Evolutionary conservation across 2,113 vertebrate genomes (phyloP).

Genomic region (Eolophus roseicapilla): DNA sequence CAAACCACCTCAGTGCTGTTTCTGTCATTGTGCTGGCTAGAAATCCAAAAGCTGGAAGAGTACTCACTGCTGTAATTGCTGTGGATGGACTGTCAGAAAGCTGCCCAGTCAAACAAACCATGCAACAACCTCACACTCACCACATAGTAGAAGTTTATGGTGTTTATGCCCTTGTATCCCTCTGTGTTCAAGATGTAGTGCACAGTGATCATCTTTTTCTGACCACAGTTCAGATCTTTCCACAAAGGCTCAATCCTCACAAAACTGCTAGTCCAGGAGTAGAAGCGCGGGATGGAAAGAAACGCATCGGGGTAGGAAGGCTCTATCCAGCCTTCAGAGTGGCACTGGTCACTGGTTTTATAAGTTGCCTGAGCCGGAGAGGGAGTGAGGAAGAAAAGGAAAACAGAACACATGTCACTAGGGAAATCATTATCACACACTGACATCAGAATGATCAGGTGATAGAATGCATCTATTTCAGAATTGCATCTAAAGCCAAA

Average conservation of each 20-base stretch:
- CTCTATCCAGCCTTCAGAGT: conserved; percentile 58
- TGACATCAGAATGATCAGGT: background rate
- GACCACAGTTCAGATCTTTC: conserved; percentile 50
- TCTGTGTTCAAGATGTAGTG: conserved; percentile 53
- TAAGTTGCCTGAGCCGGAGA: conserved; percentile 46
- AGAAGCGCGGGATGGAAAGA: conserved; percentile 38
- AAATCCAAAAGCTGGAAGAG: background rate
- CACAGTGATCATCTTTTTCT: conserved; percentile 23
- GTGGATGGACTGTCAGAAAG: background rate
- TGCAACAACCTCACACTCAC: background rate
- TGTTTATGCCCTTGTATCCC: background rate
- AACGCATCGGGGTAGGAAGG: background rate
- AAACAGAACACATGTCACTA: background rate
- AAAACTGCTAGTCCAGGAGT: conserved; percentile 68
- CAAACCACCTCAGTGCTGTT: background rate
- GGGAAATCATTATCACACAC: background rate
- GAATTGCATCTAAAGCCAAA: background rate
- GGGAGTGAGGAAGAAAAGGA: background rate
- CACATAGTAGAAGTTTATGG: conserved; percentile 44
- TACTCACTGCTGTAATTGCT: background rate
- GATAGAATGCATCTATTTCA: background rate
- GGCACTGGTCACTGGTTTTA: conserved; percentile 52
- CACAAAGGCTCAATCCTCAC: conserved; percentile 46
- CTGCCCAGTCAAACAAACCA: background rate
- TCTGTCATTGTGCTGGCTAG: background rate